Evolutionary conservation across 2,888 invertebrate genomes (phyloP), one percentile per base, ranked within the genome.

Genomic region (Cryptocheilus praepositus): DNA sequence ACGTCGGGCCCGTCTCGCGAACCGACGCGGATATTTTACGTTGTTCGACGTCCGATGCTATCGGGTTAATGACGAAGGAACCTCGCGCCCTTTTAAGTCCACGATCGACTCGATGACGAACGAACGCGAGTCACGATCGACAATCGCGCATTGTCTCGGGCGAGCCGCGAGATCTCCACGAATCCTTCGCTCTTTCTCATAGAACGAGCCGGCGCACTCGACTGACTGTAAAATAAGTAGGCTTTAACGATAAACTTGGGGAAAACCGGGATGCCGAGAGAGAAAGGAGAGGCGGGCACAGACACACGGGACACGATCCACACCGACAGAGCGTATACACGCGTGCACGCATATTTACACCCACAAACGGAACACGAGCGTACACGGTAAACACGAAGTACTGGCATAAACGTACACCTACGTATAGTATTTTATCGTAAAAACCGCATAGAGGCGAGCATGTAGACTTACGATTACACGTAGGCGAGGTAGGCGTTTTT

Each of bases 161-260:
- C 13, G 36, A 36, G 36, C 36, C 8, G 36, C 36, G 36, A 36
- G 36, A 36, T 36, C 13, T 36, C 36, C 1, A 8, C 36, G 36
- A 36, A 36, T 36, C 36, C 36, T 36, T 36, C 36, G 36, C 36
- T 36, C 36, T 36, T 36, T 36, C 36, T 36, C 36, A 36, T 36
- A 36, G 11, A 63, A 55, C 25, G 16, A 79, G 83, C 83, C 77
- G 80, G 85, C 85, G 84, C 83, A 83, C 85, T 85, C 85, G 81
- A 80, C 76, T 73, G 84, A 83, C 74, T 77, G 79, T 80, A 81
- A 79, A 74, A 65, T 77, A 78, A 65, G 68, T 76, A 75, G 70
- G 63, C 73, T 67, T 75, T 68, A 73, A 71, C 69, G 73, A 71
- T 71, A 66, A 76, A 76, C 60, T 64, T 69, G 67, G 57, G 46